These are phyloP conservation scores for Lithophane leautieri DNA, from an alignment of 2,888 invertebrate species.

Conservation along the genomic window DNA sequence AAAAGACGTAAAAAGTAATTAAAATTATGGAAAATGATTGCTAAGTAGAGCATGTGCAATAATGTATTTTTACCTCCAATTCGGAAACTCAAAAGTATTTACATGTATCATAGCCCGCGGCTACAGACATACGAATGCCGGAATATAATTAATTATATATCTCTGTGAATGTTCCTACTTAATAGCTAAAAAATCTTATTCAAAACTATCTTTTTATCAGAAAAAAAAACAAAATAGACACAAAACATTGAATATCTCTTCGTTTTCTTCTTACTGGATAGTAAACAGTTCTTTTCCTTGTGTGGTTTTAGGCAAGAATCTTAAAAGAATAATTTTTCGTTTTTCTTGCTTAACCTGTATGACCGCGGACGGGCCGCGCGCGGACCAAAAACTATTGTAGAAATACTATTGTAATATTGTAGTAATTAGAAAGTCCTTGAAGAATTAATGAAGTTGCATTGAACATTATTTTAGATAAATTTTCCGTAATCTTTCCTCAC, in stretches of 20 bases:
- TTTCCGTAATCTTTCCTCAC: too few species aligned
- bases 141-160: neutral
- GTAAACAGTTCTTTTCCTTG: neutral
- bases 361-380: too few species aligned
- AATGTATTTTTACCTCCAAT: neutral
- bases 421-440: too few species aligned
- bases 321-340: constrained; percentile 1
- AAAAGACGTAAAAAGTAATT: neutral
- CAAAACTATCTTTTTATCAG: constrained; percentile 37
- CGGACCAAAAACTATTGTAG: too few species aligned
- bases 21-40: neutral
- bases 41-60: neutral
- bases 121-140: neutral
- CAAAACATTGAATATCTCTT: constrained; percentile 9
- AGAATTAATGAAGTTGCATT: too few species aligned
- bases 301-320: constrained; percentile 19
- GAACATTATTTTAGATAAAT: too few species aligned
- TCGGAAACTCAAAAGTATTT: neutral
- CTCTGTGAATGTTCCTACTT: neutral
- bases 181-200: constrained; percentile 31
- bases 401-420: too few species aligned
- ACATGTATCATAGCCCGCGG: neutral
- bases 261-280: constrained; percentile 5
- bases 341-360: neutral
- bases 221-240: constrained; percentile 38